Conservation (phyloP, 2,888 invertebrate genomes). For the Caradrina kadenii region DNA sequence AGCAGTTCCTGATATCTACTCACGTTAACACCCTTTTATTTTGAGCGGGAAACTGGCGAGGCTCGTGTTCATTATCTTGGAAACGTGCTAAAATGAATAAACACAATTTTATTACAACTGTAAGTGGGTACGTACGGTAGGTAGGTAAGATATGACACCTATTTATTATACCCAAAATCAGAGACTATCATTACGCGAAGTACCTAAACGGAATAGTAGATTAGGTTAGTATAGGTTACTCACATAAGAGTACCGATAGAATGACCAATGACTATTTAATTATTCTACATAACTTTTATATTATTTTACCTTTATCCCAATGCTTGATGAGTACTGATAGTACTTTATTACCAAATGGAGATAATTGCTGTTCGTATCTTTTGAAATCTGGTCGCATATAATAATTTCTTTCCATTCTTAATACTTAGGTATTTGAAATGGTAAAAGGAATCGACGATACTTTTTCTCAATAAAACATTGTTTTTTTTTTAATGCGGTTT, state of each 20-base stretch:
- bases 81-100: conserved; percentile 48
- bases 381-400: conserved; percentile 54
- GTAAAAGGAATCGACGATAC: background rate
- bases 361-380: conserved; percentile 72
- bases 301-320: conserved; percentile 66
- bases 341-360: conserved; percentile 80
- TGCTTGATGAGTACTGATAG: conserved; percentile 71
- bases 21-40: conserved; percentile 52
- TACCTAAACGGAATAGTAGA: background rate
- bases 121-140: no score
- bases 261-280: background rate
- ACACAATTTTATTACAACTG: background rate
- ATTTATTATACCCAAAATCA: no score
- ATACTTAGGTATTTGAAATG: background rate
- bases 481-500: conserved; percentile 9
- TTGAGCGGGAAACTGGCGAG: conserved; percentile 16
- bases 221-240: no score
- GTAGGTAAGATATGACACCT: no score
- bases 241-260: background rate
- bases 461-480: no score
- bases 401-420: conserved; percentile 49
- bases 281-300: background rate
- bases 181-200: background rate
- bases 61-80: conserved; percentile 18
- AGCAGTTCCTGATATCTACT: conserved; percentile 34